Base-by-base conservation (phyloP, 2,797 vertebrate species). In the Urophycis tenuis region DNA sequence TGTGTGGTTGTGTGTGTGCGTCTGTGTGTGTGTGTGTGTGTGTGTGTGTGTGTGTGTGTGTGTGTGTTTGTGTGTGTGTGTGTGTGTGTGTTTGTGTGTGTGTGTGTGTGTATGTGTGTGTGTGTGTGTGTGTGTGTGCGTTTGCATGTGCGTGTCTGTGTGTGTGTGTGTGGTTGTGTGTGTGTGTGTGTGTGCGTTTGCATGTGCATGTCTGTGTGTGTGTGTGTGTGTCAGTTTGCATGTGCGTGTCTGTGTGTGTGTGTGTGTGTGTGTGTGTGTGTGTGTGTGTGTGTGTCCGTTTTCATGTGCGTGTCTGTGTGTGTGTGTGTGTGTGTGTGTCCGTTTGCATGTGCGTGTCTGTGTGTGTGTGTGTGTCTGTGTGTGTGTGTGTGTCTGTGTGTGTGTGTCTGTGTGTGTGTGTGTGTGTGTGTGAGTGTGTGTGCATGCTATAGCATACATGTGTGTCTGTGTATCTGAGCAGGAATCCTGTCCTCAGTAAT, bases 81-180 rank as follows among this genome's bases (percentile, higher is more conserved):
- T 39, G 29, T 39, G 39, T n/a, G 69, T 53, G 32, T 45, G 33
- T 39, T 32, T 36, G 77, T 79, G 72, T 84, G 79, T 72, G 60
- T 76, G 69, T 35, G 17, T 77, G 69, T 45, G 49, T 77, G 64
- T 60, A 19, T n/a, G 3, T n/a, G 5, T 77, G 69, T 60, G 69
- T 78, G 53, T 73, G 22, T 67, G 64, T 49, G 25, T 30, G 64
- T 25, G 12, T 14, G 12, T 41, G 67, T 72, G 25, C 25, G 60
- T 17, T 19, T 14, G 5, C 8, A 22, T 4, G 10, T 9, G 15
- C n/a, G 53, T 19, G 1, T 1, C 25, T 17, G 64, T 69, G 64
- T 25, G 17, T 25, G 64, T 69, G 25, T 25, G 25, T 11, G 64
- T 3, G 25, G n/a, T n/a, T 69, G 19, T 22, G 45, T 22, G 45